These are phyloP conservation scores for Furcula furcula DNA, from an alignment of 2,888 invertebrate genomes.

Conservation along the genomic window DNA sequence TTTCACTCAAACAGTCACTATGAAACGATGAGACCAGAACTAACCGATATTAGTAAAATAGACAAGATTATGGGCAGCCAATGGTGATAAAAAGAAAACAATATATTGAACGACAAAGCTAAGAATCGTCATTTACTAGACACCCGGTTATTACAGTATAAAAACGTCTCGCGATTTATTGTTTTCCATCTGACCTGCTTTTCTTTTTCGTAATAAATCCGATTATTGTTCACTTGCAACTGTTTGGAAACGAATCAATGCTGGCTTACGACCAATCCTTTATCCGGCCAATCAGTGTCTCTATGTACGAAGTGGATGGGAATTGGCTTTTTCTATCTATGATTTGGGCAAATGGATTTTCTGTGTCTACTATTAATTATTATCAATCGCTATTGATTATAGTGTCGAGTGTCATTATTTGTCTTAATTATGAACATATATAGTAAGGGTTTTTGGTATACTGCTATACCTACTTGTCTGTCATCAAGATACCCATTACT, in stretches of 20 bases:
- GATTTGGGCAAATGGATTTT: not conserved
- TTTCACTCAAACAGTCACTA: too few species aligned
- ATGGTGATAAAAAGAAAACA: not conserved
- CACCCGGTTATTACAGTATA: slow-evolving; percentile 1
- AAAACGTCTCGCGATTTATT: slow-evolving; percentile 1
- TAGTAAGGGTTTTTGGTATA: too few species aligned
- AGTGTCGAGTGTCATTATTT: too few species aligned
- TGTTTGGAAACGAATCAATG: slow-evolving; percentile 20
- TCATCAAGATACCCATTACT: too few species aligned
- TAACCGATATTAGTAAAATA: too few species aligned
- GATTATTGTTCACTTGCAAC: slow-evolving; percentile 19
- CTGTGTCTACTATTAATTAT: too few species aligned
- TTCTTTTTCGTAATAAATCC: slow-evolving; percentile 17
- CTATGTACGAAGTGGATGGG: slow-evolving; percentile 1
- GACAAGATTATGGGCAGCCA: too few species aligned
- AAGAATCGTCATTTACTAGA: not conserved
- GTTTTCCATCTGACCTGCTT: slow-evolving; percentile 16
- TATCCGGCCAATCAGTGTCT: slow-evolving; percentile 20
- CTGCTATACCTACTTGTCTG: too few species aligned
- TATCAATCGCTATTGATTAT: too few species aligned
- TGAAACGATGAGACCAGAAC: too few species aligned
- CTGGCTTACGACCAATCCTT: slow-evolving; percentile 18
- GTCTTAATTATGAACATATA: too few species aligned
- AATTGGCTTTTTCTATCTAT: slow-evolving; percentile 1
- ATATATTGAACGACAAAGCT: not conserved